Evolutionary conservation across 2,797 vertebrate genomes (phyloP).

Genomic region (Rachycentron canadum): DNA sequence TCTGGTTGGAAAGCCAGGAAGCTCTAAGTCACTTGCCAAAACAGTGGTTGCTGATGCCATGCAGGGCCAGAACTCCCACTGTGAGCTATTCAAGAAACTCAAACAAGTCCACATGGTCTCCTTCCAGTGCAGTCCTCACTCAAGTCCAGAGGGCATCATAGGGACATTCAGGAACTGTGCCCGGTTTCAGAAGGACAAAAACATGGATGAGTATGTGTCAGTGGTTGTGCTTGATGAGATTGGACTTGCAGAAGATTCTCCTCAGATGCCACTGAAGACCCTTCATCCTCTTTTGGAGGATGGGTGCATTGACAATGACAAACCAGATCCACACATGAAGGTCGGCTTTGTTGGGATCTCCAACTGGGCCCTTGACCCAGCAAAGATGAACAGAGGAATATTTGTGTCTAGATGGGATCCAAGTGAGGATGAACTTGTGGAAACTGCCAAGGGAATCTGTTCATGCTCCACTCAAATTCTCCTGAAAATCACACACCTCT

Average conservation of each 20-base stretch:
- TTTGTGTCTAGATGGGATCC: constrained; percentile 87
- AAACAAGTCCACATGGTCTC: constrained; percentile 88
- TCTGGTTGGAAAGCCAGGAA: constrained; percentile 88
- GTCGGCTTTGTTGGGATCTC: constrained; percentile 90
- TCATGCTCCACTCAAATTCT: constrained; percentile 69
- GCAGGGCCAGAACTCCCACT: constrained; percentile 83
- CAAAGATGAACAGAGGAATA: constrained; percentile 90
- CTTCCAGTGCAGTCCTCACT: constrained; percentile 90
- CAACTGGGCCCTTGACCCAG: constrained; percentile 90
- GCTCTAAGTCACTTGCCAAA: constrained; percentile 89
- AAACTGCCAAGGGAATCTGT: constrained; percentile 88
- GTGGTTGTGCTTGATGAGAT: constrained; percentile 90
- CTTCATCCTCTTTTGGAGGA: constrained; percentile 88
- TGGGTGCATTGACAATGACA: constrained; percentile 86
- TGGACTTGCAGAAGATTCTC: constrained; percentile 88
- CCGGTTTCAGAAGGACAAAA: constrained; percentile 87
- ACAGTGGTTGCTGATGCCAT: constrained; percentile 86
- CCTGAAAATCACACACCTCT: constrained; percentile 82
- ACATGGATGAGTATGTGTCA: constrained; percentile 85
- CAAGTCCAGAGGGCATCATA: constrained; percentile 88
- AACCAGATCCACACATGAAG: constrained; percentile 84
- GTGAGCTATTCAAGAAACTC: constrained; percentile 78
- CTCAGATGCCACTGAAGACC: constrained; percentile 88
- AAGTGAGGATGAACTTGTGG: constrained; percentile 82
- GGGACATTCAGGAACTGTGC: constrained; percentile 86